Conservation (phyloP, 2,797 vertebrate genomes). For the Chloroceryle amazona region DNA sequence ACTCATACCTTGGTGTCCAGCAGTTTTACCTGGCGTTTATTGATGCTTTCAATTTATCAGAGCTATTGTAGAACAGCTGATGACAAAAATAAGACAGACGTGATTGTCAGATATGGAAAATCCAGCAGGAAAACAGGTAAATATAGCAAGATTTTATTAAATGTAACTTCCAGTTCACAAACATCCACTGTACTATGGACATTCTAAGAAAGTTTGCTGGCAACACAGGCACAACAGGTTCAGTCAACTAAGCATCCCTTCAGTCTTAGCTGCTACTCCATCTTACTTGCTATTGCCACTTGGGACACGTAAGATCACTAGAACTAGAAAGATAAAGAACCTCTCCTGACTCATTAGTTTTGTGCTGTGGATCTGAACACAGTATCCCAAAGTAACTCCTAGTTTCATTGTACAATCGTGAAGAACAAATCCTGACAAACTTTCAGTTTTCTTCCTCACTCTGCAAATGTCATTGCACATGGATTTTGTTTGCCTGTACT, state of each 20-base stretch:
- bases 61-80: neutral
- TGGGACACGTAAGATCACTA: neutral
- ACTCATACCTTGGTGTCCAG: neutral
- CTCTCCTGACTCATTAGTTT: neutral
- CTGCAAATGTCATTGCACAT: neutral
- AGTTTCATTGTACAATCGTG: neutral
- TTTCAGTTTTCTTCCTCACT: neutral
- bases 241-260: neutral
- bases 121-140: neutral
- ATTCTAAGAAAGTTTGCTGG: neutral
- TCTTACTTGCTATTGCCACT: neutral
- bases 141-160: neutral
- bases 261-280: neutral
- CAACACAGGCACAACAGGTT: neutral
- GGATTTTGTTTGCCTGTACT: neutral
- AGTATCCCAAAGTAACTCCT: neutral
- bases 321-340: neutral
- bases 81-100: neutral
- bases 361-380: neutral
- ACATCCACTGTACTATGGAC: neutral
- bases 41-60: neutral
- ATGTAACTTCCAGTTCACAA: neutral
- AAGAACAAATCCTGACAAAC: neutral
- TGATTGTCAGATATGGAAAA: rapidly evolving
- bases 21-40: neutral